Evolutionary conservation across 1,140 invertebrate genomes (phyloP).

Genomic region (Linepithema humile): DNA sequence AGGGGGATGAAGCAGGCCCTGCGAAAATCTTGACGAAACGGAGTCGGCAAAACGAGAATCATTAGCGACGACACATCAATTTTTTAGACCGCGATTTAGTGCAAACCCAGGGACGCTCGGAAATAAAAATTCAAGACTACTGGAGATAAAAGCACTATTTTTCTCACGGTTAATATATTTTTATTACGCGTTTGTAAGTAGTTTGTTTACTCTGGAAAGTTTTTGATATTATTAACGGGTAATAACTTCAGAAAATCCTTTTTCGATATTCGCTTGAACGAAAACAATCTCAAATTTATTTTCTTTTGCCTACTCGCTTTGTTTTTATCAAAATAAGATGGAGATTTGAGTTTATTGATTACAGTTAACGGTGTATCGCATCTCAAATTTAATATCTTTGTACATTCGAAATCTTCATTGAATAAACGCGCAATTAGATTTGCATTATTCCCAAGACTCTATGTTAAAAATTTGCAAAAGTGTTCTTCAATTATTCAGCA

Average conservation of each 20-base stretch:
- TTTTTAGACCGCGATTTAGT: background rate
- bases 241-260: too few relatives aligned
- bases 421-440: background rate
- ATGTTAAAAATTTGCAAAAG: background rate
- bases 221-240: background rate
- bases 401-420: background rate
- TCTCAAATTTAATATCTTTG: background rate
- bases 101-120: background rate
- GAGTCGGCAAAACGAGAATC: slow-evolving; percentile 17
- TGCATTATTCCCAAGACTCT: background rate
- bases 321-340: background rate
- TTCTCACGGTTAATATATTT: background rate
- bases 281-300: background rate
- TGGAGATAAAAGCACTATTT: background rate
- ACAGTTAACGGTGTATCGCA: background rate
- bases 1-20: background rate
- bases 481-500: background rate
- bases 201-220: background rate
- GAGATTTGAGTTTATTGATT: background rate
- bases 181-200: background rate
- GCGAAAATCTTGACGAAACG: slow-evolving; percentile 33
- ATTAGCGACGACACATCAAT: slow-evolving; percentile 27
- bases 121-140: background rate
- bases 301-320: background rate
- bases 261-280: background rate